Conservation (phyloP, 2,797 vertebrate species). For the Peromyscus nudipes region DNA sequence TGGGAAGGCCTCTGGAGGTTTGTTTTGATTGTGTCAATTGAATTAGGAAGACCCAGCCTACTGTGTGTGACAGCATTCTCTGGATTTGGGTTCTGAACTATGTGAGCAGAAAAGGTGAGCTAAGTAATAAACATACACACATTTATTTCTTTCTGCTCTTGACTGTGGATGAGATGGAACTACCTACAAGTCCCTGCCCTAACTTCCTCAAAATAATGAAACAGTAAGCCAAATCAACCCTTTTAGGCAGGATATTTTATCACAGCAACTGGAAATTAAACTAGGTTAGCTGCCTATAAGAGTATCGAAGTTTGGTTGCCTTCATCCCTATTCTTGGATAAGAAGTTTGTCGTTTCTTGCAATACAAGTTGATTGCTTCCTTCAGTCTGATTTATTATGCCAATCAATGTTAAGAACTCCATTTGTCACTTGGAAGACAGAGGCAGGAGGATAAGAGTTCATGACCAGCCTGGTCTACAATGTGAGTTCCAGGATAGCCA, state of each 20-base stretch:
- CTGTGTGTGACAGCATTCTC: neutral
- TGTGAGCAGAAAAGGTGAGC: neutral
- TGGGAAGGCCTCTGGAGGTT: neutral
- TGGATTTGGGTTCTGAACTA: neutral
- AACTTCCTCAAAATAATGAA: neutral
- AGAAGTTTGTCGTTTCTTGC: slow-evolving; percentile 13
- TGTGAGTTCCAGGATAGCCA: neutral
- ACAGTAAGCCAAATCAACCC: neutral
- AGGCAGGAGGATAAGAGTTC: neutral
- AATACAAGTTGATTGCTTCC: neutral
- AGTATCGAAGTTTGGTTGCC: neutral
- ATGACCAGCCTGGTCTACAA: no score
- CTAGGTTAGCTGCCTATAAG: neutral
- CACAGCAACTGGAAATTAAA: neutral
- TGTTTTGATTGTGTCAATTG: neutral
- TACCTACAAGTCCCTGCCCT: neutral
- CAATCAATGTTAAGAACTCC: slow-evolving; percentile 18
- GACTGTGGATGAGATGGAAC: neutral
- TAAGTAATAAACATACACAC: neutral
- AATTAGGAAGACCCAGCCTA: neutral
- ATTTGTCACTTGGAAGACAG: neutral
- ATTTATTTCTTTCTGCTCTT: neutral
- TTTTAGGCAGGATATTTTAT: neutral
- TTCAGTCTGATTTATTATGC: neutral
- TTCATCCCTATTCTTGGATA: neutral